Evolutionary conservation across 2,113 vertebrate genomes (phyloP), one percentile per base, ranked within the genome.

Genomic region (Passer domesticus): DNA sequence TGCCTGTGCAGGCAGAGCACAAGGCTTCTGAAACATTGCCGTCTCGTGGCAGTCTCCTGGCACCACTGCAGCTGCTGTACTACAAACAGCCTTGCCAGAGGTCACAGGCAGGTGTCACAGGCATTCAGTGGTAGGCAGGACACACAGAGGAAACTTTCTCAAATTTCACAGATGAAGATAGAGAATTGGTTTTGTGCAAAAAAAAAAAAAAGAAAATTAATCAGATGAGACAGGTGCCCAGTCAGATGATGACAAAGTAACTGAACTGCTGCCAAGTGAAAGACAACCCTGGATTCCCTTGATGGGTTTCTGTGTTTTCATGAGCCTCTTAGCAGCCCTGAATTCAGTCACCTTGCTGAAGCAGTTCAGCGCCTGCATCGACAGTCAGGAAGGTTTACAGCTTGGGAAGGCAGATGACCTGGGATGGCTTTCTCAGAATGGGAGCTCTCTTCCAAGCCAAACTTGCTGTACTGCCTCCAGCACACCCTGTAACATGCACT

Each of bases 311-410:
- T 83, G 69, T 62, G 82, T 79, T 86, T 94, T 86, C 82, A 46
- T 66, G 82, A 87, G 82, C 69, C 89, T 92, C 39, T 55, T 5
- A 89, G 79, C 82, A 63, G 88, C 56, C 64, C 39, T 59, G 60
- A 87, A 92, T 91, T 83, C 94, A 78, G 89, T 88, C 95, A 81
- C 84, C 94, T 93, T 92, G 87, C 77, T 86, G 95, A 30, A 89
- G 94, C 87, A 76, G 80, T 68, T 91, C 84, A 90, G 83, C 0
- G 0, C 72, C 90, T 58, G 30, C 77, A 52, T 21, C 0, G 12
- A 49, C 63, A 60, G 73, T 58, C 83, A 82, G 86, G 66, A 73
- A 39, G 39, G 69, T 60, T 95, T 94, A 90, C 46, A 47, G n/a
- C 79, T 72, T 1, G 0, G 52, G 92, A 86, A 78, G 55, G 73